These are phyloP conservation scores for Poecilobothrus nobilitatus DNA, from an alignment of 2,888 invertebrate genomes.

Conservation along the genomic window DNA sequence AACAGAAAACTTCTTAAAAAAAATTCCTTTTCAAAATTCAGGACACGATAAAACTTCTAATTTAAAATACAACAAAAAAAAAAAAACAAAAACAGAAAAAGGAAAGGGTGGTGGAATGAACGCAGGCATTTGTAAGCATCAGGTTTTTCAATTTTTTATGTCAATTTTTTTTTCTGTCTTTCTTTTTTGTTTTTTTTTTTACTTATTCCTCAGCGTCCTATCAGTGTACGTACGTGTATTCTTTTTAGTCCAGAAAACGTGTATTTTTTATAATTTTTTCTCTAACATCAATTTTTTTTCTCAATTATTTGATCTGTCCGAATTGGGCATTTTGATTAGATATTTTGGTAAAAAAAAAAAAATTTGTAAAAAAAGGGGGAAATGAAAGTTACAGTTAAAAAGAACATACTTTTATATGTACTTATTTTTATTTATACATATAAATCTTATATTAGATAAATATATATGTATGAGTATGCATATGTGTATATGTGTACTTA, in stretches of 20 bases:
- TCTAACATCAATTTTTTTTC: background rate
- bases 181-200: too few species aligned
- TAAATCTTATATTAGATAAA: too few species aligned
- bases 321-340: background rate
- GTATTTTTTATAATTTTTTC: background rate
- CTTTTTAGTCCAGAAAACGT: too few species aligned
- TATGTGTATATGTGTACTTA: too few species aligned
- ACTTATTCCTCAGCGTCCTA: background rate
- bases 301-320: background rate
- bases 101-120: background rate
- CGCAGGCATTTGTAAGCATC: background rate
- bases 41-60: conserved; percentile 44
- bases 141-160: background rate
- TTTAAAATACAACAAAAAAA: conserved; percentile 33
- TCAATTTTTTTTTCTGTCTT: too few species aligned
- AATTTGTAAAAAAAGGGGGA: too few species aligned
- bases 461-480: too few species aligned
- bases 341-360: too few species aligned
- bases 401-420: too few species aligned
- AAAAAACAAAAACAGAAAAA: background rate
- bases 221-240: background rate
- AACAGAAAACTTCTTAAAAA: background rate
- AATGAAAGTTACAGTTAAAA: too few species aligned
- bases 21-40: conserved; percentile 41
- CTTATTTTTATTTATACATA: too few species aligned